These are phyloP conservation scores for Anabacerthia variegaticeps DNA, from an alignment of 2,797 vertebrate genomes.

Conservation along the genomic window DNA sequence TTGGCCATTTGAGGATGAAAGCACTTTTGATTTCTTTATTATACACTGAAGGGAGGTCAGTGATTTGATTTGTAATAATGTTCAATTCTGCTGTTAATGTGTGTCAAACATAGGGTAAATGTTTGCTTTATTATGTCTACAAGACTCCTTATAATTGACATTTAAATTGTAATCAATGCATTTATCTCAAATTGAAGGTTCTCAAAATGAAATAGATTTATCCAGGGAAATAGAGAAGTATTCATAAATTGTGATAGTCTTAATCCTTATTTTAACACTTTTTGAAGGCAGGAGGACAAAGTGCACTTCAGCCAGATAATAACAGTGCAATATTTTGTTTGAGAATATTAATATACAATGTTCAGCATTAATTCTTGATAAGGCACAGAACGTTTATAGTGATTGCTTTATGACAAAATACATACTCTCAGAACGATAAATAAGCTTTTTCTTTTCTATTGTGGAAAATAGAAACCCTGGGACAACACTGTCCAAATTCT, in stretches of 20 bases:
- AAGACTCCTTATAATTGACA: slow-evolving; percentile 34
- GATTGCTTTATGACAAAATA: neutral
- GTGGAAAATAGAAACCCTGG: neutral
- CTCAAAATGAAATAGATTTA: neutral
- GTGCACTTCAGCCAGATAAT: neutral
- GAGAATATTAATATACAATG: neutral
- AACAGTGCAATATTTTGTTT: neutral
- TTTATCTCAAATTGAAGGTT: slow-evolving; percentile 38
- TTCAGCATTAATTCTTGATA: neutral
- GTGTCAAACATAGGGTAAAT: slow-evolving; percentile 5
- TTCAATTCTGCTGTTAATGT: slow-evolving; percentile 29
- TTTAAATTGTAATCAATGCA: slow-evolving; percentile 16
- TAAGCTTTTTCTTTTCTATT: neutral
- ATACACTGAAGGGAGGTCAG: slow-evolving; percentile 23
- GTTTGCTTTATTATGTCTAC: neutral
- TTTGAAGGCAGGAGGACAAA: neutral
- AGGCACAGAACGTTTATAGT: neutral
- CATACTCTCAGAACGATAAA: neutral
- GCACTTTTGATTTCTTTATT: slow-evolving; percentile 55
- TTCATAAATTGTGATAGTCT: neutral
- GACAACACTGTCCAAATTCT: neutral
- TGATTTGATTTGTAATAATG: slow-evolving; percentile 53
- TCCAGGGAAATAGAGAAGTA: neutral
- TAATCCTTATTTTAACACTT: neutral
- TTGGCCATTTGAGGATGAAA: slow-evolving; percentile 22